A percentile compares a stretch with the other conserved stretches of the same genome.
Evolutionary conservation across 2,113 vertebrate species (phyloP).

Genomic region (Apeltes quadracus): DNA sequence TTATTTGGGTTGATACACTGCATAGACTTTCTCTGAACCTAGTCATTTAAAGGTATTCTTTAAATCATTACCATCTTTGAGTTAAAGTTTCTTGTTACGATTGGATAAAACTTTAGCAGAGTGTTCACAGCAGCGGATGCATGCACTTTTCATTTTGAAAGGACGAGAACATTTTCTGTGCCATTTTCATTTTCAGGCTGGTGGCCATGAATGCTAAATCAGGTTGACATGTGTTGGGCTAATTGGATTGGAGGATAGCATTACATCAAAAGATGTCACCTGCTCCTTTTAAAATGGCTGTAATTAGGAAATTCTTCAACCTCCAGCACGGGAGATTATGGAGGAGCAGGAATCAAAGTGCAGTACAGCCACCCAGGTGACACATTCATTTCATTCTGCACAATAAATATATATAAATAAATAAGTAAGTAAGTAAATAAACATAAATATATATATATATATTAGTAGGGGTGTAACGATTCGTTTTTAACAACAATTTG

Average conservation of each 20-base stretch:
- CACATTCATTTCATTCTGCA: conserved; percentile 2
- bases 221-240: conserved; percentile 73
- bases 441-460: too few relatives aligned
- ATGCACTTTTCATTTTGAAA: background rate
- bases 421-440: too few relatives aligned
- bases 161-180: background rate
- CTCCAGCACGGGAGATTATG: conserved; percentile 71
- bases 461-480: too few relatives aligned
- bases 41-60: background rate
- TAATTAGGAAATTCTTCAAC: conserved; percentile 80
- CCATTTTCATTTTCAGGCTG: conserved; percentile 19
- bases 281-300: conserved; percentile 75
- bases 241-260: conserved; percentile 78
- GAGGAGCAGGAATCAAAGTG: conserved; percentile 54
- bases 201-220: conserved; percentile 58
- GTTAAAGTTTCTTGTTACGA: too few relatives aligned
- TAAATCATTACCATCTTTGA: background rate
- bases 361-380: conserved; percentile 39
- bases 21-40: background rate
- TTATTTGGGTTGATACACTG: background rate
- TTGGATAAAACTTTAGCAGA: background rate
- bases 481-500: too few relatives aligned
- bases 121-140: background rate
- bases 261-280: conserved; percentile 84
- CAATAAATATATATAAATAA: background rate